These are phyloP conservation scores for Orchesella flavescens DNA, from an alignment of 2,888 invertebrate species.

Conservation along the genomic window DNA sequence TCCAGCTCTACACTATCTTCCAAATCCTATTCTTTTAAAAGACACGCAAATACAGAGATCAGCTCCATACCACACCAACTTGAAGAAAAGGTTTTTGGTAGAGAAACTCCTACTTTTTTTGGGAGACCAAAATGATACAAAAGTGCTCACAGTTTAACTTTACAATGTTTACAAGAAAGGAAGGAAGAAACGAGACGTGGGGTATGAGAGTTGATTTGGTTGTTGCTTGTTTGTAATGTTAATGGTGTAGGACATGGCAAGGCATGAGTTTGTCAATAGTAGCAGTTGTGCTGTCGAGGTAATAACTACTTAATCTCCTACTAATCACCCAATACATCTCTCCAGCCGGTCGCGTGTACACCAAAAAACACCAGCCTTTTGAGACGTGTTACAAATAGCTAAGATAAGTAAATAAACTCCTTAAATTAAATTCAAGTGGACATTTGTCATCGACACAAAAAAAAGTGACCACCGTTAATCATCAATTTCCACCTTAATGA, in stretches of 20 bases:
- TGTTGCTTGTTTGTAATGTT: not conserved
- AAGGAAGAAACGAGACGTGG: not conserved
- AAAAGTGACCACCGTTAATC: too few relatives aligned
- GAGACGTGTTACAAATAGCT: too few relatives aligned
- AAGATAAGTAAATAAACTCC: too few relatives aligned
- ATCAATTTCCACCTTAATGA: too few relatives aligned
- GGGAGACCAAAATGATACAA: not conserved
- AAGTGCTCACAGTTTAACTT: conserved; percentile 4
- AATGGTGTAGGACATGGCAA: not conserved
- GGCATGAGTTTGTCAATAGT: not conserved
- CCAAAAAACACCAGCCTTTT: not conserved
- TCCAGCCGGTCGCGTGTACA: not conserved
- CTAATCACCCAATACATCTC: not conserved
- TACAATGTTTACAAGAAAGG: not conserved
- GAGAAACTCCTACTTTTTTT: too few relatives aligned
- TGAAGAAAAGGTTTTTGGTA: too few relatives aligned
- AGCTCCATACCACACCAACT: too few relatives aligned
- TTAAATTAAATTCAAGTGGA: too few relatives aligned
- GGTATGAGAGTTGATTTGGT: not conserved
- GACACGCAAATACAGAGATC: too few relatives aligned
- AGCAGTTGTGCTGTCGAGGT: conserved; percentile 8
- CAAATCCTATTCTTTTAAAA: too few relatives aligned
- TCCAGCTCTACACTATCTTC: too few relatives aligned
- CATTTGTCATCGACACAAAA: too few relatives aligned
- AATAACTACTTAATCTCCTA: conserved; percentile 1